Percentiles rank a stretch among this genome's conserved stretches.
Evolutionary conservation across 1,140 invertebrate species (phyloP).

Genomic region (Pissodes strobi): DNA sequence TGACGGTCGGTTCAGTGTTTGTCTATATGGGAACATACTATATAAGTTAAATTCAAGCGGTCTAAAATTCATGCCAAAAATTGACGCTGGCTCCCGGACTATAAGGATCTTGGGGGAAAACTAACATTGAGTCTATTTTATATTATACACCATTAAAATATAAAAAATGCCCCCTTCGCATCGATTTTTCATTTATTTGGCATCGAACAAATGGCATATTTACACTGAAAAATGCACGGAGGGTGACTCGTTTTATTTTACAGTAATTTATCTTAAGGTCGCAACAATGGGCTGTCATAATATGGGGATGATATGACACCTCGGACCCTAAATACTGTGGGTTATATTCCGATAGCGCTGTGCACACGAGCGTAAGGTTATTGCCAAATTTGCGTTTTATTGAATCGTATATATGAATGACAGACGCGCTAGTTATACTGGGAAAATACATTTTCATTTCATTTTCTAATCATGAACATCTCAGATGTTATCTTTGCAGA

Average conservation of each 20-base stretch:
- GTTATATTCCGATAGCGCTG: conserved; percentile 22
- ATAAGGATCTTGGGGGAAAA: too few species aligned
- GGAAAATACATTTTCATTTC: too few species aligned
- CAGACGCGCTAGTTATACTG: too few species aligned
- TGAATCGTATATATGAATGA: background rate
- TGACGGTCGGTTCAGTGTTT: too few species aligned
- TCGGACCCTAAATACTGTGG: conserved; percentile 39
- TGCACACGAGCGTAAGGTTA: conserved; percentile 28
- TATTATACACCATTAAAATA: too few species aligned
- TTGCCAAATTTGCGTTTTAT: conserved; percentile 20
- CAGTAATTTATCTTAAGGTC: conserved; percentile 54
- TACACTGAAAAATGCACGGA: conserved; percentile 20
- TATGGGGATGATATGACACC: conserved; percentile 49
- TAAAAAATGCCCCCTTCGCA: background rate
- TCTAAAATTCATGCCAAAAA: too few species aligned
- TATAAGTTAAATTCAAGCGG: too few species aligned
- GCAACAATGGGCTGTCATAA: conserved; percentile 52
- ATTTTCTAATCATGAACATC: too few species aligned
- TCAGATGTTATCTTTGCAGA: too few species aligned
- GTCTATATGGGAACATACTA: too few species aligned
- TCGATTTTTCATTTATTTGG: conserved; percentile 28
- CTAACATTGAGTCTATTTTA: too few species aligned
- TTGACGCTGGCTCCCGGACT: too few species aligned
- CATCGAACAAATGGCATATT: conserved; percentile 28
- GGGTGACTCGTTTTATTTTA: conserved; percentile 49